A percentile compares a stretch with the other conserved stretches of the same genome.
These are phyloP conservation scores for Poecilobothrus nobilitatus DNA, from an alignment of 2,888 invertebrate genomes.

Conservation along the genomic window DNA sequence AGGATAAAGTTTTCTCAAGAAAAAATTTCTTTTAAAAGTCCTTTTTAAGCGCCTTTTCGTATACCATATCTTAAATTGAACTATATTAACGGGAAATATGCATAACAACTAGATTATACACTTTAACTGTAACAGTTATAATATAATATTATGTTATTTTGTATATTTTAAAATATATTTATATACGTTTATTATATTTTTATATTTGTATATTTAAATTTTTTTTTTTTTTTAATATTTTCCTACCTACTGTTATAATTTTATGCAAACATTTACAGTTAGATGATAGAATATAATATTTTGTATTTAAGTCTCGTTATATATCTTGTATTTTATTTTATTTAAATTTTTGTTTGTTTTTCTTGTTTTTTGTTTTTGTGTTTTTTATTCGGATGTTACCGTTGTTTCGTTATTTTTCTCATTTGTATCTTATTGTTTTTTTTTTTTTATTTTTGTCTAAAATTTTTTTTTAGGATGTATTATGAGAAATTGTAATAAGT, in stretches of 20 bases:
- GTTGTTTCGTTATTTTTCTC: background rate
- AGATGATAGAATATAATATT: background rate
- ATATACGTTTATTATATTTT: background rate
- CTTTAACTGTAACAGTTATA: background rate
- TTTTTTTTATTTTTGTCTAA: background rate
- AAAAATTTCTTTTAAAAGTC: too few species aligned
- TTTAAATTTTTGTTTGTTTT: too few species aligned
- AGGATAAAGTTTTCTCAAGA: too few species aligned
- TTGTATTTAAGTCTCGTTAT: background rate
- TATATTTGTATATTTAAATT: too few species aligned
- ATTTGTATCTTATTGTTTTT: too few species aligned
- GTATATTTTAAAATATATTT: background rate
- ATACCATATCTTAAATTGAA: too few species aligned
- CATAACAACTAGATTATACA: too few species aligned
- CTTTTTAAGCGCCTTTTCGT: too few species aligned
- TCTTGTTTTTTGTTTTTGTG: background rate
- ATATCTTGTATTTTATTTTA: too few species aligned
- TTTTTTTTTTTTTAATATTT: background rate
- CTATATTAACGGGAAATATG: too few species aligned
- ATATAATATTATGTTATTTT: background rate
- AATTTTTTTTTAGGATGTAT: background rate
- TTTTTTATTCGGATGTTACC: background rate
- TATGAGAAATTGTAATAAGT: background rate
- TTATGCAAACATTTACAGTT: slow-evolving; percentile 1
- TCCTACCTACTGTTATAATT: background rate